Evolutionary conservation across 2,888 invertebrate species (phyloP).

Genomic region (Melinaea menophilus): DNA sequence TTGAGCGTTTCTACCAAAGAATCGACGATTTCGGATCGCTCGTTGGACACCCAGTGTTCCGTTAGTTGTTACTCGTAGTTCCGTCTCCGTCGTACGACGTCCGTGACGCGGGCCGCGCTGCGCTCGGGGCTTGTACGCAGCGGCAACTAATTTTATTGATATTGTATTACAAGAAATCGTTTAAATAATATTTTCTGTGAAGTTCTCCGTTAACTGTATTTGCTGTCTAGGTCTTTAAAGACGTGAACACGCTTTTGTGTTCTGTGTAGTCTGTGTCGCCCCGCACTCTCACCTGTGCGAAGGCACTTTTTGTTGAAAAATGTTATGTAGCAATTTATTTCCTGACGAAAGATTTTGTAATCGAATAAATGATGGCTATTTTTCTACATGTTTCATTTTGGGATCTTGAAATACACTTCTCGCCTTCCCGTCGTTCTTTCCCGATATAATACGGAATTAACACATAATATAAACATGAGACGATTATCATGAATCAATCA

Average conservation of each 20-base stretch:
- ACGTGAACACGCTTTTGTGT: constrained; percentile 9
- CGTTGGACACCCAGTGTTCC: too few species aligned
- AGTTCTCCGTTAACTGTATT: constrained; percentile 33
- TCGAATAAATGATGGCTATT: constrained; percentile 76
- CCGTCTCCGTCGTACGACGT: too few species aligned
- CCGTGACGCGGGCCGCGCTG: neutral
- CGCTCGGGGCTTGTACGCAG: constrained; percentile 23
- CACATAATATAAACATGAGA: too few species aligned
- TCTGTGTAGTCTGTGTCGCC: neutral
- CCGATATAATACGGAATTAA: too few species aligned
- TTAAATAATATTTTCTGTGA: constrained; percentile 20
- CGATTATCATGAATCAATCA: too few species aligned
- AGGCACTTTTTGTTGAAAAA: constrained; percentile 68
- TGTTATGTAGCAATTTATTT: constrained; percentile 74
- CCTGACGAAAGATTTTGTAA: constrained; percentile 72
- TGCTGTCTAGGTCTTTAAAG: constrained; percentile 14
- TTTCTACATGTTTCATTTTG: constrained; percentile 38
- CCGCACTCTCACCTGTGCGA: constrained; percentile 37
- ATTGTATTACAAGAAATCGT: constrained; percentile 25
- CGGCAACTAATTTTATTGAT: constrained; percentile 27
- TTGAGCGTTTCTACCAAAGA: too few species aligned
- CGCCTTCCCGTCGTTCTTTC: too few species aligned
- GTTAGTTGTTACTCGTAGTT: too few species aligned
- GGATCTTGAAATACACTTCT: neutral
- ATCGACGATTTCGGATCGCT: too few species aligned